phyloP scores from a whole-genome alignment of 2,113 vertebrate genomes.

The Australoheros scitulus region DNA sequence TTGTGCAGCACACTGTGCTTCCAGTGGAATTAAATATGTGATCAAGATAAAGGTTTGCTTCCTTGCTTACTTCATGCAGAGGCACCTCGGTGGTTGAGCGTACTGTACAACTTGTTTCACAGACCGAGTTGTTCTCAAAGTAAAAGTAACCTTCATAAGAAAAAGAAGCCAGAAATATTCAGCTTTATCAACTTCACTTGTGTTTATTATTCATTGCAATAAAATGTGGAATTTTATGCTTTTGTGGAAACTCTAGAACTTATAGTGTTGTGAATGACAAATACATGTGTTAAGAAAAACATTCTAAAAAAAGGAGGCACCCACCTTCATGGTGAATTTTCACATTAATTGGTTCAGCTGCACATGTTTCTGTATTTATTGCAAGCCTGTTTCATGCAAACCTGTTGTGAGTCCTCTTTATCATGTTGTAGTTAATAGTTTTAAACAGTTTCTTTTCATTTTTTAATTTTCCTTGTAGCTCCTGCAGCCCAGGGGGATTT shows the following conservation, averaged over 20 bases:
- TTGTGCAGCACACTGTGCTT: too few species aligned
- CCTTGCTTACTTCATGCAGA: too few species aligned
- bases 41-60: too few species aligned
- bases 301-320: not conserved
- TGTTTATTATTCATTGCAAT: not conserved
- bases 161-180: not conserved
- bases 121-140: not conserved
- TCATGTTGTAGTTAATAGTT: not conserved
- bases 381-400: not conserved
- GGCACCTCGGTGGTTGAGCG: too few species aligned
- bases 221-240: not conserved
- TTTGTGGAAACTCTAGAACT: not conserved
- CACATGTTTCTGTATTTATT: constrained; percentile 12
- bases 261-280: not conserved
- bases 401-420: not conserved
- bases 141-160: not conserved
- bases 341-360: constrained; percentile 3
- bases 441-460: not conserved
- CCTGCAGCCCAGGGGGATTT: not conserved
- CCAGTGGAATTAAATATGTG: too few species aligned
- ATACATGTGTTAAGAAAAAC: not conserved
- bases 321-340: constrained; percentile 8
- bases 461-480: not conserved
- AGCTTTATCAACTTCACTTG: not conserved
- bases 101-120: not conserved